These are phyloP conservation scores for Cheilosia vernalis DNA, from an alignment of 2,888 invertebrate species.

Conservation along the genomic window DNA sequence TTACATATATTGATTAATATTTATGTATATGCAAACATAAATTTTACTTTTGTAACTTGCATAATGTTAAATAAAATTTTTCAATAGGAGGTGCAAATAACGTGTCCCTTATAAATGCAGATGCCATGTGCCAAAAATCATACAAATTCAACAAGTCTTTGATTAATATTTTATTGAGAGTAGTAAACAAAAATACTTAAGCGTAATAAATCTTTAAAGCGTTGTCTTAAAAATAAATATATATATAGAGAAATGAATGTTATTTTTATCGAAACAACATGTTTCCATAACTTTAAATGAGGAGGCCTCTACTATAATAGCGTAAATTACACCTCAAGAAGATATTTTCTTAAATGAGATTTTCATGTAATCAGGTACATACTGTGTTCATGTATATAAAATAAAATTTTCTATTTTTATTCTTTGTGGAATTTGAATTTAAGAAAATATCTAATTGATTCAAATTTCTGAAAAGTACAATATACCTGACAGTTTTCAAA, in stretches of 20 bases:
- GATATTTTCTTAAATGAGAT: conserved; percentile 62
- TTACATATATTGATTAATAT: not conserved
- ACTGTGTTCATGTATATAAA: conserved; percentile 24
- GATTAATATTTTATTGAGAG: not conserved
- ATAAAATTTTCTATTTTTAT: not conserved
- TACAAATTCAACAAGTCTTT: conserved; percentile 9
- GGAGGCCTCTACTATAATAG: conserved; percentile 40
- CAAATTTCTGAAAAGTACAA: conserved; percentile 82
- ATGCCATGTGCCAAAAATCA: conserved; percentile 3
- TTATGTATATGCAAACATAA: not conserved
- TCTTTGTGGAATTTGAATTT: conserved; percentile 8
- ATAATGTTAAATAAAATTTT: not conserved
- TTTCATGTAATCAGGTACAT: not conserved
- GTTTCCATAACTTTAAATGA: conserved; percentile 36
- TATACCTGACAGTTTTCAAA: conserved; percentile 83
- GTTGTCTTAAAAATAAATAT: conserved; percentile 16
- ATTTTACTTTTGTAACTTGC: not conserved
- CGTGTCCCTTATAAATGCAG: not conserved
- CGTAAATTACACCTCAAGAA: conserved; percentile 54
- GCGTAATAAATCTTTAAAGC: not conserved
- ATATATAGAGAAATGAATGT: conserved; percentile 18
- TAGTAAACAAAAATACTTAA: not conserved
- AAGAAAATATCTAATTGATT: conserved; percentile 72
- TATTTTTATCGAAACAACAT: conserved; percentile 33
- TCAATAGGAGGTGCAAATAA: not conserved